phyloP scores from a whole-genome alignment of 2,113 vertebrate species.

The Corvus hawaiiensis region DNA sequence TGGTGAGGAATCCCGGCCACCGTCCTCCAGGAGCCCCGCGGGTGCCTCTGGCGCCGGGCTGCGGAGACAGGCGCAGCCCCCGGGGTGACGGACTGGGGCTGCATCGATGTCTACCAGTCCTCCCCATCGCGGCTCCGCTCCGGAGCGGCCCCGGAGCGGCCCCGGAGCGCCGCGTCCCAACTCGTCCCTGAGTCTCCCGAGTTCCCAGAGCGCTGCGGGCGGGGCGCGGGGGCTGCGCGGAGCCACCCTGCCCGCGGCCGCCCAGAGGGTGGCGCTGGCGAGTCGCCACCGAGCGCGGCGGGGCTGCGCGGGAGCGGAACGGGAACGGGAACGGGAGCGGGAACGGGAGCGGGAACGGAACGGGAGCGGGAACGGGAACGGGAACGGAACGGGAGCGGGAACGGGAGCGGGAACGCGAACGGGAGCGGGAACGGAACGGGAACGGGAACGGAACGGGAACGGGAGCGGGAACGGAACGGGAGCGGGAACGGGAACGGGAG shows the following conservation, averaged over 20 bases:
- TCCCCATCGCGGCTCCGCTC: too few species aligned
- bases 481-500: background rate
- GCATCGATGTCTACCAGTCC: accelerated
- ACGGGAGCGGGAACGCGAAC: too few species aligned
- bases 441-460: too few species aligned
- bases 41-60: background rate
- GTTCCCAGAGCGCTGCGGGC: too few species aligned
- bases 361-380: background rate
- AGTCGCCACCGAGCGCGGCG: background rate
- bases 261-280: background rate
- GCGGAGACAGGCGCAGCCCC: background rate
- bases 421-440: background rate
- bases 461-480: too few species aligned
- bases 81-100: accelerated
- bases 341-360: too few species aligned
- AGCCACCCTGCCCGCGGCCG: background rate
- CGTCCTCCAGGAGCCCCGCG: accelerated
- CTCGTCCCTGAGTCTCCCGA: accelerated
- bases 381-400: background rate
- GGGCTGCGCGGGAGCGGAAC: background rate
- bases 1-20: accelerated
- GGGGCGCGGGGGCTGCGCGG: background rate
- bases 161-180: background rate
- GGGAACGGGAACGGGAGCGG: background rate
- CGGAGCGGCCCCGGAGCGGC: background rate